phyloP scores from a whole-genome alignment of 23 tunicate species.

The Halocynthia aurantium region DNA sequence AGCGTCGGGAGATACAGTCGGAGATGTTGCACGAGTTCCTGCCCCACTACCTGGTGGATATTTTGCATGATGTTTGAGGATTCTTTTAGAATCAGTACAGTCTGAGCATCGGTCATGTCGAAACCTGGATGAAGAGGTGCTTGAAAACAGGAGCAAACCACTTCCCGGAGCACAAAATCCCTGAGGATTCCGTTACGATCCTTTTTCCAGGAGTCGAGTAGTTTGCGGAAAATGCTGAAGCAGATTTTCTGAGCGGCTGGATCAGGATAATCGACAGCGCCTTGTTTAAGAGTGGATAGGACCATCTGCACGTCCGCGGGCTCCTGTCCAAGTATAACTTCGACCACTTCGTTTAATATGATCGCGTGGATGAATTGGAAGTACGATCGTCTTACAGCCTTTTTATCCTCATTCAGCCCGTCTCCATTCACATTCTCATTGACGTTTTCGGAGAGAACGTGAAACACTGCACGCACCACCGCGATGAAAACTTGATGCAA shows the following conservation, averaged over 20 bases:
- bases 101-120: slow-evolving; percentile 92
- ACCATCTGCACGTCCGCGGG: slow-evolving; percentile 61
- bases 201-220: slow-evolving; percentile 51
- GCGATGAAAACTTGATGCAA: slow-evolving; percentile 77
- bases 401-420: slow-evolving; percentile 29
- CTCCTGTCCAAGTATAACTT: slow-evolving; percentile 61
- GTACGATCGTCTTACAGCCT: slow-evolving; percentile 58
- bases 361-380: slow-evolving; percentile 74
- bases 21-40: slow-evolving; percentile 11
- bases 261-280: slow-evolving; percentile 70
- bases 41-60: slow-evolving; percentile 15
- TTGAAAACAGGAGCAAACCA: slow-evolving; percentile 79
- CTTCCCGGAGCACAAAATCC: slow-evolving; percentile 15
- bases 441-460: slow-evolving; percentile 35
- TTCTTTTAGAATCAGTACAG: slow-evolving; percentile 78
- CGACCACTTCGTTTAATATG: slow-evolving; percentile 58
- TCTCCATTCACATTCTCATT: slow-evolving; percentile 23
- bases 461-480: slow-evolving; percentile 76
- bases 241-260: slow-evolving; percentile 63
- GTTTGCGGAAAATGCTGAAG: slow-evolving; percentile 39
- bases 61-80: slow-evolving; percentile 62
- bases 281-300: slow-evolving; percentile 62
- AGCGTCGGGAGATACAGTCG: slow-evolving; percentile 21
- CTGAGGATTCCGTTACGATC: slow-evolving; percentile 1
- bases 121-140: slow-evolving; percentile 65